Evolutionary conservation across 2,888 invertebrate species (phyloP), one percentile per base, ranked within the genome.

Genomic region (Adelphocoris suturalis): DNA sequence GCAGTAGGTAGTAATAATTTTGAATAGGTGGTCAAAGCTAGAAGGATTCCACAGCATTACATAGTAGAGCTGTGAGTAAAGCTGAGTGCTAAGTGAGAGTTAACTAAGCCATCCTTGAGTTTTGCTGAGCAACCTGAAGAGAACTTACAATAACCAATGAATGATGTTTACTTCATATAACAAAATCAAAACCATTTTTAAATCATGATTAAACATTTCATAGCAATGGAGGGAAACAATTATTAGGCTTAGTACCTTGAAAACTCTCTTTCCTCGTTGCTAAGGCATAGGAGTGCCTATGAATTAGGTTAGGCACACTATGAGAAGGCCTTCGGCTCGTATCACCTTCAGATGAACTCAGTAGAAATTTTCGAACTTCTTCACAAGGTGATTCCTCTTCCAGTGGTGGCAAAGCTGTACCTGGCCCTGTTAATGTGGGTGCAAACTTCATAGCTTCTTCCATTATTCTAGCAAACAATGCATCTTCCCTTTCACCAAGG

Each of bases 401-500:
- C 12, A 91, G 86, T 48, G 89, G 91, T 0, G 91, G 92, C 19
- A 92, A 90, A 27, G 91, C 91, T 4, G 91, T 90, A 61, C 92
- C 91, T 11, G 91, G 91, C 1, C 90, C 90, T 14, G 91, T 91
- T n/a, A 92, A 84, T 12, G 92, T 92, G 0, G 92, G 92, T 14
- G 92, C 92, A 61, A 92, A 91, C 28, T 91, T 92, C 91, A 92
- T 91, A 0, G 92, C 92, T 55, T 92, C 92, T 27, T 92, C 91
- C 92, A 92, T 92, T 61, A 92, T 92, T 86, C 91, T 91, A 28
- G 92, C 91, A 78, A 92, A 92, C 16, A 92, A 89, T 78, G 90
- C 90, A 91, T 91, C 91, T 37, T 91, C 91, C 16, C 87, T 19
- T 52, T 90, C 90, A 13, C 90, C 90, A 19, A 90, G 46, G 27